phyloP scores from a whole-genome alignment of 2,888 invertebrate genomes.

The Unio pictorum region DNA sequence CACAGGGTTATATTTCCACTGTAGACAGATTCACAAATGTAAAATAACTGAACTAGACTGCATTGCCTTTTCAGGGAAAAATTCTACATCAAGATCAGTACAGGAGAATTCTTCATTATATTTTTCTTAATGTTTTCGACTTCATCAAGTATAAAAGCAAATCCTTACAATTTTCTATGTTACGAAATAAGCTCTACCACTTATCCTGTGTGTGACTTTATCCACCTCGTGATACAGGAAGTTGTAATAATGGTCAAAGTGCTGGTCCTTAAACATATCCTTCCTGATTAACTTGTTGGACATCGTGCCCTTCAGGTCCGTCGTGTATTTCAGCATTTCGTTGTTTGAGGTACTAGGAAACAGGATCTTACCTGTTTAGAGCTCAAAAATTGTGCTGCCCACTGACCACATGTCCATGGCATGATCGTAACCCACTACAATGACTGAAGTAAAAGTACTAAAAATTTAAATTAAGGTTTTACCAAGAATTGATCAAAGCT shows the following conservation, averaged over 20 bases:
- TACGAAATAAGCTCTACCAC: constrained; percentile 22
- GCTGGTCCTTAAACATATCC: constrained; percentile 94
- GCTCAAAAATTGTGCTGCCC: constrained; percentile 96
- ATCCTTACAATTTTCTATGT: no score
- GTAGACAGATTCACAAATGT: no score
- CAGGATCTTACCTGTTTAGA: constrained; percentile 99
- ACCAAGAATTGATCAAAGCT: neutral
- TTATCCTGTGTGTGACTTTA: constrained; percentile 96
- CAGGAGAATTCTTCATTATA: no score
- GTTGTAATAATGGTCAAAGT: constrained; percentile 96
- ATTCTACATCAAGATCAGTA: no score
- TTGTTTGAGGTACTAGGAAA: constrained; percentile 99
- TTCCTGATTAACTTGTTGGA: constrained; percentile 96
- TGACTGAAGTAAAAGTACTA: constrained; percentile 75
- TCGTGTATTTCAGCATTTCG: constrained; percentile 93
- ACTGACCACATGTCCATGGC: constrained; percentile 99
- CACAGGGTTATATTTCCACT: no score
- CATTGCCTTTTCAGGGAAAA: no score
- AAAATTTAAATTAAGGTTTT: neutral
- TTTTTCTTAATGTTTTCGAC: no score
- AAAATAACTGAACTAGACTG: no score
- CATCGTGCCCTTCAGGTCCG: constrained; percentile 98
- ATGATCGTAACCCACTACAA: constrained; percentile 96
- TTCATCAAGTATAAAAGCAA: no score
- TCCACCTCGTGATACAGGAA: constrained; percentile 98